These are phyloP conservation scores for Schizaphis graminum DNA, from an alignment of 2,888 invertebrate species.

Conservation along the genomic window DNA sequence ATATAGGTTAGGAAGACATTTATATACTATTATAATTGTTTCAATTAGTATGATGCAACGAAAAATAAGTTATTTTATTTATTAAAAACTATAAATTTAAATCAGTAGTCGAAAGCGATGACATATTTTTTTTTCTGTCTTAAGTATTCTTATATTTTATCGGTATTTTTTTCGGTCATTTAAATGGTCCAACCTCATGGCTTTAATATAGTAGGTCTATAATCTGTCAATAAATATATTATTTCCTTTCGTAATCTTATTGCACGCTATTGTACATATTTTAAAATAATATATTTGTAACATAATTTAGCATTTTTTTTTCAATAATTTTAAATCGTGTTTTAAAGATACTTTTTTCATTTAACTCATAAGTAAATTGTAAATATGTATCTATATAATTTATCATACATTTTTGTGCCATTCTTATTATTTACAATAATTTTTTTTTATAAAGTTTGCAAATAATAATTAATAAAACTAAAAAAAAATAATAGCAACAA, in stretches of 20 bases:
- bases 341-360: neutral
- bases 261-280: neutral
- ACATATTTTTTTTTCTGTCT: neutral
- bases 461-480: neutral
- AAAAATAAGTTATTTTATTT: slow-evolving; percentile 6
- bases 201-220: neutral
- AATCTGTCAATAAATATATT: neutral
- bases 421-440: neutral
- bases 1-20: neutral
- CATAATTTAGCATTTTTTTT: neutral
- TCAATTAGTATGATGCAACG: neutral
- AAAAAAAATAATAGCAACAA: neutral
- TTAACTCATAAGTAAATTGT: no score
- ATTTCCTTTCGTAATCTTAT: neutral
- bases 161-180: neutral
- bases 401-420: neutral
- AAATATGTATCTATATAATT: neutral
- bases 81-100: slow-evolving; percentile 3
- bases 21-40: neutral
- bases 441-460: neutral
- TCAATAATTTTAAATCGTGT: neutral
- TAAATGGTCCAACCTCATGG: neutral
- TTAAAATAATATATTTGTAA: neutral
- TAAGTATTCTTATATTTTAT: neutral
- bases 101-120: neutral